Base-by-base conservation (phyloP, 37 sponge, comb jelly and placozoan genomes). In the Trichoplax adhaerens region DNA sequence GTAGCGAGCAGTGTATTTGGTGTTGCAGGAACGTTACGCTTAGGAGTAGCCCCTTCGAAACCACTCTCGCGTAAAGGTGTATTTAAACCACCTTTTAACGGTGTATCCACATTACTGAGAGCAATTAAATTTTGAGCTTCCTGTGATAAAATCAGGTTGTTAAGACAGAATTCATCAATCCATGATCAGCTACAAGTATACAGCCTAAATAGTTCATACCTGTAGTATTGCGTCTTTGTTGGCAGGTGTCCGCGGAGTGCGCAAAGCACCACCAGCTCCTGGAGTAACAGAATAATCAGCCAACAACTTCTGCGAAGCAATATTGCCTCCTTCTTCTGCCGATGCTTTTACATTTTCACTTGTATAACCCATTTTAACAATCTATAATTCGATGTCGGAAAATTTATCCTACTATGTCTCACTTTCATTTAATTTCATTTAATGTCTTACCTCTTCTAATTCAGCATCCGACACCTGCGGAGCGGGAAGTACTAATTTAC, bases 401-500 rank as follows among this genome's bases (percentile, higher is more conserved):
- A 10, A 10, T 50, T 51, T 66, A 60, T 8, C 62, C 62, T 60
- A 60, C 12, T 60, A 12, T 60, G 8, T 60, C 62, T 60, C 62
- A 8, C 8, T 12, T 12, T n/a, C 8, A 60, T 12, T n/a, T n/a
- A 60, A 8, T 60, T 8, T 60, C 62, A n/a, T 12, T 60, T n/a
- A 8, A 60, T 60, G 10, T 60, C 72, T 29, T 55, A 87, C 84
- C 81, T 95, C 97, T 62, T 87, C 88, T 47, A 95, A 65, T 58
- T 95, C 97, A 59, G 58, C 5, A 54, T 95, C 91, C n/a, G 91
- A 87, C 50, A 95, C 85, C 76, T 95, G 97, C 3, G 97, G 97
- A 65, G 97, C 70, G 46, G 97, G 97, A 2, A 95, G 84, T 6
- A 95, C 86, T 57, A 95, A 81, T 66, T 95, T 95, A 76, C 91